Conservation (phyloP, 2,888 invertebrate species). For the Platerodrilus igneus region DNA sequence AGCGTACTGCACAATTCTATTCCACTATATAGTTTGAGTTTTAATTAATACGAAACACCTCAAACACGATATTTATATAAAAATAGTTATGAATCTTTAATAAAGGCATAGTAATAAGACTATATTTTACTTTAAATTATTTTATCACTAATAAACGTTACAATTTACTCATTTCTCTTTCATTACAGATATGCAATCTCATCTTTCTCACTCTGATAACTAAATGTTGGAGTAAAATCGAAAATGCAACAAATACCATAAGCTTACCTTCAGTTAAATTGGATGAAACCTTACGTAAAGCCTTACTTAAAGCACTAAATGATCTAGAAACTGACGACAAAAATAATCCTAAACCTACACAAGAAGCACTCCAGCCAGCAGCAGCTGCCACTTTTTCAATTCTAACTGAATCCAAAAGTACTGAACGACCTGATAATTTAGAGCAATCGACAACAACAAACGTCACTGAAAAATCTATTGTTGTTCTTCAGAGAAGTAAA, state of each 20-base stretch:
- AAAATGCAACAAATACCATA: slow-evolving; percentile 47
- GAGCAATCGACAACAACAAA: slow-evolving; percentile 12
- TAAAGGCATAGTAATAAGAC: no score
- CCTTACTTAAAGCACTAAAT: slow-evolving; percentile 69
- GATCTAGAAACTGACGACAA: slow-evolving; percentile 66
- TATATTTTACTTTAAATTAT: no score
- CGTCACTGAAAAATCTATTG: slow-evolving; percentile 29
- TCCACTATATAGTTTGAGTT: no score
- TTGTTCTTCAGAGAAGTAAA: slow-evolving; percentile 40
- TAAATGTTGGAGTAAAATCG: slow-evolving; percentile 28
- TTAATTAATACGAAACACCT: no score
- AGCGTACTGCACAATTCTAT: no score
- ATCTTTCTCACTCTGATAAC: neutral
- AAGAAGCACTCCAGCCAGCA: slow-evolving; percentile 49
- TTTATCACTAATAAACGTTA: no score
- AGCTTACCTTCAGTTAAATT: slow-evolving; percentile 56
- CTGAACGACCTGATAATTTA: no score
- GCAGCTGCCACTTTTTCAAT: slow-evolving; percentile 58
- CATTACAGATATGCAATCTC: slow-evolving; percentile 3
- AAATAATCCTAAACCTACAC: slow-evolving; percentile 39
- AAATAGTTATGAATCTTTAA: no score
- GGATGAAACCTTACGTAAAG: slow-evolving; percentile 70
- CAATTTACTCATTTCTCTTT: no score
- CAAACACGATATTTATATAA: no score
- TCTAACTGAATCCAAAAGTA: slow-evolving; percentile 51